Percentiles rank a stretch among this genome's conserved stretches.
Conservation (phyloP, 2,888 invertebrate species). For the Lasius platythorax region DNA sequence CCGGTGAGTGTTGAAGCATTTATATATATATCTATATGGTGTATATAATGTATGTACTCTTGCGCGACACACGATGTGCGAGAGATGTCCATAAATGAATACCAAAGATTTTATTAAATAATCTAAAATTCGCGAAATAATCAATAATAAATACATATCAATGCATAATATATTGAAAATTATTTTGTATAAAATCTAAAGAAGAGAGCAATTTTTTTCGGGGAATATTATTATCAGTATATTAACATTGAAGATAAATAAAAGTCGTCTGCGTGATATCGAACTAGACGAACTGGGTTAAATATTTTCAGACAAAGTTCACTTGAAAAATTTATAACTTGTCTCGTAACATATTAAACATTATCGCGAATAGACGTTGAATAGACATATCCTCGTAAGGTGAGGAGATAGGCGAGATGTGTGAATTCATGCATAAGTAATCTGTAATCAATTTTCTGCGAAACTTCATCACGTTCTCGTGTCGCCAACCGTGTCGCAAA, state of each 20-base stretch:
- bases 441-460: conserved; percentile 14
- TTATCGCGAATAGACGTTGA: background rate
- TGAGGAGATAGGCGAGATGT: background rate
- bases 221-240: background rate
- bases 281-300: background rate
- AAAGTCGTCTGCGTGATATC: background rate
- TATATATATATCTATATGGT: background rate
- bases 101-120: background rate
- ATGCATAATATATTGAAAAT: background rate
- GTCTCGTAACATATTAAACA: background rate
- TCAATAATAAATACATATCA: background rate
- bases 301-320: background rate
- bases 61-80: too few species aligned
- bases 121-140: background rate
- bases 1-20: background rate
- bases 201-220: background rate
- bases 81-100: too few species aligned
- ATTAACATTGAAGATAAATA: background rate
- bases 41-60: too few species aligned
- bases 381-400: background rate
- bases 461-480: conserved; percentile 14
- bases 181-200: background rate
- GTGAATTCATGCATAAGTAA: conserved; percentile 8
- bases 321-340: background rate
- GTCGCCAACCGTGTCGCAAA: background rate